phyloP scores from a whole-genome alignment of 2,113 vertebrate species.

The Pygoscelis antarcticus region DNA sequence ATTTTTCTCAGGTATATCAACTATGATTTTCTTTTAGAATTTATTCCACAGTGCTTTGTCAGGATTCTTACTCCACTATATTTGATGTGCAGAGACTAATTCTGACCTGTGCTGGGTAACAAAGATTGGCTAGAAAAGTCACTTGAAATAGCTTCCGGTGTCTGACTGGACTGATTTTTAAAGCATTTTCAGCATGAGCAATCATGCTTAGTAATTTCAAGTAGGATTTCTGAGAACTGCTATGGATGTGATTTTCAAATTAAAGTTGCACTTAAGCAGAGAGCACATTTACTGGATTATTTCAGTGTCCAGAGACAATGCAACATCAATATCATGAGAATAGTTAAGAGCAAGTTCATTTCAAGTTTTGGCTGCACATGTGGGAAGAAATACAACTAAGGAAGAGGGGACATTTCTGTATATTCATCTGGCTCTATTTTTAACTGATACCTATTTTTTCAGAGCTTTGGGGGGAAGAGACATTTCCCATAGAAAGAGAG shows the following conservation, averaged over 20 bases:
- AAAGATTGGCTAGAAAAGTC: neutral
- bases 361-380: neutral
- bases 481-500: neutral
- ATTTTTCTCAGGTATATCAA: neutral
- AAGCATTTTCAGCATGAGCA: conserved; percentile 33
- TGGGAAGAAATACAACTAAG: neutral
- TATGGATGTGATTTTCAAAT: conserved; percentile 36
- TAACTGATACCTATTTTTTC: neutral
- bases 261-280: conserved; percentile 11
- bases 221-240: conserved; percentile 18
- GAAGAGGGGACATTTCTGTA: neutral
- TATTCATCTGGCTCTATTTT: neutral
- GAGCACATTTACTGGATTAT: conserved; percentile 12
- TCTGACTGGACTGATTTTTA: neutral
- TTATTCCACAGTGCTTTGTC: neutral
- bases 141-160: neutral
- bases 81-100: neutral
- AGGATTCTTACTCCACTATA: neutral
- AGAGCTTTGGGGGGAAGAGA: neutral
- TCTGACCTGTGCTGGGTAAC: neutral
- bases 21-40: neutral
- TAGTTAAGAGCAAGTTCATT: neutral
- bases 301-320: neutral
- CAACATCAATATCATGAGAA: neutral
- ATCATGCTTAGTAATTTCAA: conserved; percentile 11